phyloP scores from a whole-genome alignment of 64 coral and sea anemone species.

The Pocillopora damicornis region DNA sequence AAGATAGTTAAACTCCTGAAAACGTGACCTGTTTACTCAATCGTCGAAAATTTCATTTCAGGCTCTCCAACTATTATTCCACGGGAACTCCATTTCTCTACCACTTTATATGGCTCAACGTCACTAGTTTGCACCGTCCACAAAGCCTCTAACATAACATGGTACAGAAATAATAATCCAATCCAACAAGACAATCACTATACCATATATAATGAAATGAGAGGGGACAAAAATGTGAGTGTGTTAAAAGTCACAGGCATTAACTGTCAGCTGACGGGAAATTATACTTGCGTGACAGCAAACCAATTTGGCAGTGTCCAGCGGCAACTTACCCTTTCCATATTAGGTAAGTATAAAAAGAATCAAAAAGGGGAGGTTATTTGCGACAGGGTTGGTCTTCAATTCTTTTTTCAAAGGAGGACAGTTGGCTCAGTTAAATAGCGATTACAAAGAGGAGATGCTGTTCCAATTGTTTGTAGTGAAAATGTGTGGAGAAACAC shows the following conservation, averaged over 20 bases:
- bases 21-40: background rate
- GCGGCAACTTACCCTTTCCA: background rate
- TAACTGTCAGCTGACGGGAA: background rate
- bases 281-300: background rate
- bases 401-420: too few species aligned
- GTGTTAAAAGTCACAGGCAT: background rate
- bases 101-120: background rate
- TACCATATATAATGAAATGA: background rate
- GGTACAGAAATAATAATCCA: background rate
- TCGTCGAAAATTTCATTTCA: background rate
- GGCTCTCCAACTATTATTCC: background rate
- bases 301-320: conserved; percentile 6
- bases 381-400: too few species aligned
- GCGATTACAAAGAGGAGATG: too few species aligned
- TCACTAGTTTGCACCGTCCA: background rate
- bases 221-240: background rate
- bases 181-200: background rate
- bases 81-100: background rate
- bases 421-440: too few species aligned
- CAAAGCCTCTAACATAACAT: background rate
- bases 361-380: background rate
- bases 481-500: too few species aligned
- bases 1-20: background rate
- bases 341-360: background rate
- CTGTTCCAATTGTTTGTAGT: too few species aligned